These are phyloP conservation scores for Apis laboriosa DNA, from an alignment of 1,140 invertebrate genomes.

Conservation along the genomic window DNA sequence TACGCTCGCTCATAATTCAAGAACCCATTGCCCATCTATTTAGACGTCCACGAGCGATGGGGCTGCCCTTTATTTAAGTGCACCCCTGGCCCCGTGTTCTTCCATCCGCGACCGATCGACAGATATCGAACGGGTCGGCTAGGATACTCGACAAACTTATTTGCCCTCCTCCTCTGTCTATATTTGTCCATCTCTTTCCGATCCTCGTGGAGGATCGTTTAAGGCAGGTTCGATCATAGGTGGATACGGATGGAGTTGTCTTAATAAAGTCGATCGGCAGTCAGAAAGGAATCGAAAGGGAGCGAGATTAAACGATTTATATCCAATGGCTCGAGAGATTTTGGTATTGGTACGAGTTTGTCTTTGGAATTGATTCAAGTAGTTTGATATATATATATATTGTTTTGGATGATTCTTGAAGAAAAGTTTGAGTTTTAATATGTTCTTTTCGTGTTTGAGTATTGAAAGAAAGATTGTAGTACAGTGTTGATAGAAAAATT, in stretches of 20 bases:
- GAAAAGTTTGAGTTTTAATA: no score
- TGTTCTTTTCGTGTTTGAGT: no score
- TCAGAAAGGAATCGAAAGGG: neutral
- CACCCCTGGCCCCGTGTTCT: constrained; percentile 58
- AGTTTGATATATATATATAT: no score
- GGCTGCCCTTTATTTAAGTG: constrained; percentile 71
- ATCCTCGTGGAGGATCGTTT: neutral
- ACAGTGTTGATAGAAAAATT: no score
- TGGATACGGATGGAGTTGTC: neutral
- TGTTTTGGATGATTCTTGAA: no score
- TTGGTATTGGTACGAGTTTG: neutral
- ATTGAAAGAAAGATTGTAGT: neutral
- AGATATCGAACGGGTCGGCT: constrained; percentile 46
- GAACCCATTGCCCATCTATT: constrained; percentile 75
- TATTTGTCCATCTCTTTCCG: neutral
- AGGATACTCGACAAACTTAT: constrained; percentile 41
- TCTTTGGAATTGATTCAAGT: neutral
- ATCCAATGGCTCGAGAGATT: neutral
- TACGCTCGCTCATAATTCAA: constrained; percentile 75
- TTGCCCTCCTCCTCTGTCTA: neutral
- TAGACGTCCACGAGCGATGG: constrained; percentile 70
- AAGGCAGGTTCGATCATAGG: neutral
- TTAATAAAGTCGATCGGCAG: constrained; percentile 15
- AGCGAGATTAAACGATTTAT: constrained; percentile 7
- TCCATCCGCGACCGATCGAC: constrained; percentile 75